Evolutionary conservation across 2,888 invertebrate genomes (phyloP).

Genomic region (Stenotaenia linearis): DNA sequence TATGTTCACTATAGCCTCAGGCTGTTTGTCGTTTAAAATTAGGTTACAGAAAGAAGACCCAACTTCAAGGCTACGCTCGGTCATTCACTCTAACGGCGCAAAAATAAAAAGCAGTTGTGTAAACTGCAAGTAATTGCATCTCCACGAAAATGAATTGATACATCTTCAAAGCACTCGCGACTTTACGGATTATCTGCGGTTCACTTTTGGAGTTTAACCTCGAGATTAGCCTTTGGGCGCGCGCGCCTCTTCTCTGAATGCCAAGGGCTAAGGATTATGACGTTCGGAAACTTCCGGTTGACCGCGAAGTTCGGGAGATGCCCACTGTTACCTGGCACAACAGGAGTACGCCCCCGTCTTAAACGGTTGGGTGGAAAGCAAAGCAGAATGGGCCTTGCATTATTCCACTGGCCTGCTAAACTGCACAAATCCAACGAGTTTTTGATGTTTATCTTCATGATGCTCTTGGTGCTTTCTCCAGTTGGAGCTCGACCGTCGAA

Average conservation of each 20-base stretch:
- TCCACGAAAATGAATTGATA: background rate
- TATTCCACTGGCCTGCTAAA: slow-evolving; percentile 5
- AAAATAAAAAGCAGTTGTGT: background rate
- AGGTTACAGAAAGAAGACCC: background rate
- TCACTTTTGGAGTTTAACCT: too few species aligned
- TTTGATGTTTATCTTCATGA: background rate
- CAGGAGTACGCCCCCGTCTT: background rate
- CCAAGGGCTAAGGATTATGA: slow-evolving; percentile 27
- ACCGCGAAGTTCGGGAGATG: slow-evolving; percentile 18
- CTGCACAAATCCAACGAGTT: background rate
- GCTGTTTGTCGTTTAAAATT: background rate
- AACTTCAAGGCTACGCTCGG: slow-evolving; percentile 32
- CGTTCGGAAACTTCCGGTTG: slow-evolving; percentile 28
- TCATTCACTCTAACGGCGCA: slow-evolving; percentile 31
- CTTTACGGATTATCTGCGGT: too few species aligned
- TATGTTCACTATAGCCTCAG: background rate
- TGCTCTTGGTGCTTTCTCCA: background rate
- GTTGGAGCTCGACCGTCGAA: background rate
- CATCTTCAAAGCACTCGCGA: background rate
- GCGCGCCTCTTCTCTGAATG: background rate
- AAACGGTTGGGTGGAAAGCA: background rate
- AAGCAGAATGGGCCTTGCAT: slow-evolving; percentile 7
- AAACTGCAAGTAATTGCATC: background rate
- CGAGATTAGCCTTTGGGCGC: background rate
- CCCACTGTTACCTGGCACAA: background rate